A percentile compares a stretch with the other conserved stretches of the same genome.
These are phyloP conservation scores for Theocolax elegans DNA, from an alignment of 1,140 invertebrate species.

Conservation along the genomic window DNA sequence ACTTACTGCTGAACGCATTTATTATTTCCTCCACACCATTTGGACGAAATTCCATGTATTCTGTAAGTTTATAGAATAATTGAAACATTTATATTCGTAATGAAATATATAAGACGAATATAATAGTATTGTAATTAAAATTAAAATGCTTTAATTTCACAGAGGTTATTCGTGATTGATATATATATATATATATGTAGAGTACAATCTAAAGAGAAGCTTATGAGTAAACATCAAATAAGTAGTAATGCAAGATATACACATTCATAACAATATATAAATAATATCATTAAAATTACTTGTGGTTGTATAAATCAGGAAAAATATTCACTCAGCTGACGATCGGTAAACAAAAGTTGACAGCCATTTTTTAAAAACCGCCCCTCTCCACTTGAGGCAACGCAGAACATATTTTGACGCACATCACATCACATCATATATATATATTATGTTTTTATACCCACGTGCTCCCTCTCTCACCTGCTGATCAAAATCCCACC, in stretches of 20 bases:
- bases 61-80: neutral
- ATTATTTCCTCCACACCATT: constrained; percentile 43
- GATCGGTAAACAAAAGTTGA: constrained; percentile 35
- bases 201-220: neutral
- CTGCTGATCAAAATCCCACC: too few relatives aligned
- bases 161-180: too few relatives aligned
- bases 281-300: too few relatives aligned
- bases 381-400: neutral
- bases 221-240: neutral
- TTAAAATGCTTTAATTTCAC: too few relatives aligned
- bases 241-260: neutral
- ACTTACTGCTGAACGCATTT: constrained; percentile 64
- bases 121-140: too few relatives aligned
- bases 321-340: constrained; percentile 35
- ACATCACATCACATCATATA: neutral
- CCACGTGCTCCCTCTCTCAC: neutral
- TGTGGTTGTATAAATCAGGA: too few relatives aligned
- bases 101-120: too few relatives aligned
- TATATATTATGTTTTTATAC: neutral
- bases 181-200: neutral
- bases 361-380: constrained; percentile 30
- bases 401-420: too few relatives aligned
- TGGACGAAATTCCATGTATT: constrained; percentile 17
- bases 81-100: too few relatives aligned
- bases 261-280: too few relatives aligned